Percentiles rank a stretch among this genome's conserved stretches.
These are phyloP conservation scores for Karalla daura DNA, from an alignment of 2,797 vertebrate species.

Conservation along the genomic window DNA sequence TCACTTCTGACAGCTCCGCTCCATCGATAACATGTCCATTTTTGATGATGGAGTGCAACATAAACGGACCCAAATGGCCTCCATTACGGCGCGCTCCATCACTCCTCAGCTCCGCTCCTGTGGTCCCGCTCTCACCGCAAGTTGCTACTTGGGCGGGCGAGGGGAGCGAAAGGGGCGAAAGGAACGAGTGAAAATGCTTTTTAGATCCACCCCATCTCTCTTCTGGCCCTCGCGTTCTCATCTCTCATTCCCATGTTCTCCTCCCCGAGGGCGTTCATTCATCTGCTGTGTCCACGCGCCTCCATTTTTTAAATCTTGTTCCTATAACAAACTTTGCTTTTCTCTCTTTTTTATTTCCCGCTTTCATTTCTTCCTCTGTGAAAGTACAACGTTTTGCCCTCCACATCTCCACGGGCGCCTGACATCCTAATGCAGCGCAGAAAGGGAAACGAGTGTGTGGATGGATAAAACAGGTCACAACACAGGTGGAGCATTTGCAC, in stretches of 20 bases:
- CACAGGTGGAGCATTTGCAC: too few relatives aligned
- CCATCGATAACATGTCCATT: constrained; percentile 22
- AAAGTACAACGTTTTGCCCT: background rate
- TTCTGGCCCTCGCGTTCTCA: background rate
- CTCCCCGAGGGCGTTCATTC: constrained; percentile 9
- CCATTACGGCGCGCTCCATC: background rate
- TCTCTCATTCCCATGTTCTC: constrained; percentile 2
- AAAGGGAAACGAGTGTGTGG: background rate
- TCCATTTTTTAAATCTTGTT: constrained; percentile 9
- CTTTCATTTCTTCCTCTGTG: background rate
- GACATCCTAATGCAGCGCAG: background rate
- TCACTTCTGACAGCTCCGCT: constrained; percentile 12
- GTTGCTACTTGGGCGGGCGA: background rate
- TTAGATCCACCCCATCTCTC: constrained; percentile 2
- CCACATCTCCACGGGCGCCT: background rate
- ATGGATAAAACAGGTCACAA: too few relatives aligned
- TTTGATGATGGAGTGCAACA: constrained; percentile 27
- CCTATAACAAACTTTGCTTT: constrained; percentile 8
- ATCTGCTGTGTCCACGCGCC: background rate
- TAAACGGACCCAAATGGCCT: constrained; percentile 4
- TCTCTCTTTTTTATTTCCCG: background rate
- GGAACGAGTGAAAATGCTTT: constrained; percentile 22
- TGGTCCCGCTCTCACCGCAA: constrained; percentile 13
- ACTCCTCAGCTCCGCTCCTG: constrained; percentile 14
- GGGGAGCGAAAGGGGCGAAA: background rate